Percentiles rank a stretch among this genome's conserved stretches.
Conservation (phyloP, 2,797 vertebrate genomes). For the Bryconaethiops microstoma region DNA sequence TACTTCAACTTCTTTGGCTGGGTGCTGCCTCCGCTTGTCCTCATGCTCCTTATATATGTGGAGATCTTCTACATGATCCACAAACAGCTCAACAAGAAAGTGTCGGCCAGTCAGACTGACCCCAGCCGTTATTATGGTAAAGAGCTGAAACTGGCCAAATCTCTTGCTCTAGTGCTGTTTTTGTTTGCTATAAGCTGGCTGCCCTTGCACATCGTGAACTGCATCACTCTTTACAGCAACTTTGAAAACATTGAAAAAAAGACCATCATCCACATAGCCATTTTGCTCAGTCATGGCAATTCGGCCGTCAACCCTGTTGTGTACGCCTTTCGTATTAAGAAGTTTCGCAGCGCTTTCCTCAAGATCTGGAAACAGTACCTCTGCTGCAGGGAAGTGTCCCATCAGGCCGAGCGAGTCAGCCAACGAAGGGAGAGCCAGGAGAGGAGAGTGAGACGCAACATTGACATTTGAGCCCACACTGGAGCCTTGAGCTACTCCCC, state of each 20-base stretch:
- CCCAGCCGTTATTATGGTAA: constrained; percentile 95
- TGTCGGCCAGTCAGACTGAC: constrained; percentile 81
- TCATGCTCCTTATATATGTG: constrained; percentile 93
- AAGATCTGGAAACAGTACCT: constrained; percentile 95
- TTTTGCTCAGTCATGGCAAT: constrained; percentile 95
- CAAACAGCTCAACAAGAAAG: constrained; percentile 89
- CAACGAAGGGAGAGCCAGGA: constrained; percentile 71
- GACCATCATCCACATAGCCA: constrained; percentile 86
- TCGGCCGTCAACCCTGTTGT: constrained; percentile 97
- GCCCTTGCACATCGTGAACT: constrained; percentile 94
- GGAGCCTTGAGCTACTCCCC: background rate
- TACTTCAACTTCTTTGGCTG: constrained; percentile 98
- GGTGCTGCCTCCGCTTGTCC: constrained; percentile 91
- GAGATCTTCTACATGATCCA: constrained; percentile 99
- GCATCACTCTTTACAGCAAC: constrained; percentile 89
- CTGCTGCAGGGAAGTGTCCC: constrained; percentile 81
- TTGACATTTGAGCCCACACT: constrained; percentile 32
- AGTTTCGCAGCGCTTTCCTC: constrained; percentile 90
- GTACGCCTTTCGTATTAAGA: constrained; percentile 95
- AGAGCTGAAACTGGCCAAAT: constrained; percentile 96
- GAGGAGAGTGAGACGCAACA: constrained; percentile 42
- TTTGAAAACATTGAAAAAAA: constrained; percentile 69
- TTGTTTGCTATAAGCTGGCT: constrained; percentile 95
- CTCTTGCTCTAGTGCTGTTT: constrained; percentile 91
- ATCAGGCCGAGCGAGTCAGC: constrained; percentile 68